Conservation (phyloP, 2,797 vertebrate species). For the Pseudochromis fuscus region DNA sequence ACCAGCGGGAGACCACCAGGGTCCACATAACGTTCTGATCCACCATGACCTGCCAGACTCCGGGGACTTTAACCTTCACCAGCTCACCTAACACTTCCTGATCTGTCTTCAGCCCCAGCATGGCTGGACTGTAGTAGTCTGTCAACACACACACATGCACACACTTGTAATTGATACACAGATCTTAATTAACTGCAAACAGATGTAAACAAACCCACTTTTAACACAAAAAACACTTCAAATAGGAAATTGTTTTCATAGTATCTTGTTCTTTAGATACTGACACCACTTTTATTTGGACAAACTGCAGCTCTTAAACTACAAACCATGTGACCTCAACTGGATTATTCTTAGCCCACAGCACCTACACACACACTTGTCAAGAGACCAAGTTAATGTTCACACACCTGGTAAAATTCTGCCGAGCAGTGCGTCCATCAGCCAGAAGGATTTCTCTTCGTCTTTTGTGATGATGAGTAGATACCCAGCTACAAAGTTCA, state of each 20-base stretch:
- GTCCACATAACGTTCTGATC: constrained; percentile 93
- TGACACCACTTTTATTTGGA: too few relatives aligned
- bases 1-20: constrained; percentile 95
- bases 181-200: background rate
- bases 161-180: background rate
- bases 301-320: constrained; percentile 35
- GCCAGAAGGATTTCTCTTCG: constrained; percentile 98
- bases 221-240: background rate
- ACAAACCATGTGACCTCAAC: constrained; percentile 50
- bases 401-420: constrained; percentile 78
- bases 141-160: constrained; percentile 12
- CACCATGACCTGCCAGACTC: constrained; percentile 90
- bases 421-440: constrained; percentile 90
- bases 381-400: background rate
- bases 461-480: constrained; percentile 93
- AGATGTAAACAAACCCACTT: background rate
- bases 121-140: constrained; percentile 95
- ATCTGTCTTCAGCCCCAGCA: constrained; percentile 94
- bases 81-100: constrained; percentile 96
- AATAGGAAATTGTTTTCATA: too few relatives aligned
- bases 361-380: constrained; percentile 15
- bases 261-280: too few relatives aligned
- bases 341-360: constrained; percentile 62
- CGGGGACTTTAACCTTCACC: constrained; percentile 89
- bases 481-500: constrained; percentile 97